These are phyloP conservation scores for Oreotrochilus melanogaster DNA, from an alignment of 2,113 vertebrate species.

Conservation along the genomic window DNA sequence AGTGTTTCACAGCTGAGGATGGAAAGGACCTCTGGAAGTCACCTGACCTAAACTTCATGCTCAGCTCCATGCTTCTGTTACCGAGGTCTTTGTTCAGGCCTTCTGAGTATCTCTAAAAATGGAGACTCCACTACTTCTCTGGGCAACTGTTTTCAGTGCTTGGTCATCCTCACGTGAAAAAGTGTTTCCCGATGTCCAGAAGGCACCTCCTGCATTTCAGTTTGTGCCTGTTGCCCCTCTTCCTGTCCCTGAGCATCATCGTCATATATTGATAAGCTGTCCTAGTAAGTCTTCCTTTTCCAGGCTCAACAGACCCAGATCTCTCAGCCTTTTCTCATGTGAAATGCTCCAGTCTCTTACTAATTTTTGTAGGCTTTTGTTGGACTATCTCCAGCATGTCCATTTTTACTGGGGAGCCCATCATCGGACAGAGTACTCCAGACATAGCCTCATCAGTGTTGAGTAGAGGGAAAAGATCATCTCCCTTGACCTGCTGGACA, in stretches of 20 bases:
- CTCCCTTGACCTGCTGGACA: neutral
- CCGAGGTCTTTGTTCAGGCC: neutral
- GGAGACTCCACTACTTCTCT: neutral
- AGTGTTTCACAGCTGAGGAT: too few species aligned
- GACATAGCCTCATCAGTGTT: neutral
- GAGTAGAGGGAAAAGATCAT: too few species aligned
- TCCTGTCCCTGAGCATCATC: too few species aligned
- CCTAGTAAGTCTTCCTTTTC: neutral
- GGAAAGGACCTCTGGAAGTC: neutral
- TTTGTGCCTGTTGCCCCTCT: too few species aligned
- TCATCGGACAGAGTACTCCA: neutral
- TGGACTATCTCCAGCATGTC: neutral
- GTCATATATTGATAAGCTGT: too few species aligned
- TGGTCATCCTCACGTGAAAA: too few species aligned
- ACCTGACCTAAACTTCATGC: fast-evolving
- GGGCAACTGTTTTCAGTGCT: too few species aligned
- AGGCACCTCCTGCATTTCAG: too few species aligned
- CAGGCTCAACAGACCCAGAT: neutral
- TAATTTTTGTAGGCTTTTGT: neutral
- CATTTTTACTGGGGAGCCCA: neutral
- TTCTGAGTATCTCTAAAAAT: neutral
- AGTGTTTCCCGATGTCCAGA: too few species aligned
- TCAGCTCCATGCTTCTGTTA: neutral
- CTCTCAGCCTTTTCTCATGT: neutral
- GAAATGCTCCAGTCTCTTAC: neutral